Evolutionary conservation across 2,113 vertebrate species (phyloP).

Genomic region (Caranx melampygus): DNA sequence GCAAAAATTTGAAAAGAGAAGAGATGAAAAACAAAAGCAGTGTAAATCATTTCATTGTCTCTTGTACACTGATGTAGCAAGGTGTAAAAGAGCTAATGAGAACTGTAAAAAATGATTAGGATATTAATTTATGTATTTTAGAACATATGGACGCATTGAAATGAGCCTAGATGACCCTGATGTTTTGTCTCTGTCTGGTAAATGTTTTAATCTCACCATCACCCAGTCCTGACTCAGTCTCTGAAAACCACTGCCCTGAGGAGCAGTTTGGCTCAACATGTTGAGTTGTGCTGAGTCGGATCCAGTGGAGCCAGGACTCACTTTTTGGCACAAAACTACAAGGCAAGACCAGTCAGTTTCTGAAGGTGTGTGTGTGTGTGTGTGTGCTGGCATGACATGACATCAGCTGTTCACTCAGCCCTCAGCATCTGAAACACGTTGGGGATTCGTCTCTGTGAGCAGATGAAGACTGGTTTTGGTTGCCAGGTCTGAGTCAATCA

Average conservation of each 20-base stretch:
- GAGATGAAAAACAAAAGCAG: no score
- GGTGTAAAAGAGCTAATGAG: no score
- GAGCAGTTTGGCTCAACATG: neutral
- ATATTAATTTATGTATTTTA: no score
- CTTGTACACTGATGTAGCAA: no score
- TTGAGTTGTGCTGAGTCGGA: neutral
- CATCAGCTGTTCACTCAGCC: neutral
- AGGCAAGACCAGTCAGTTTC: neutral
- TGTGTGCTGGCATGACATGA: neutral
- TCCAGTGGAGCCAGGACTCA: neutral
- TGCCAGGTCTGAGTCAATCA: conserved; percentile 2
- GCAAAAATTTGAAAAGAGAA: no score
- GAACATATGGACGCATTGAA: no score
- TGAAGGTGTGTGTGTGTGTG: conserved; percentile 1
- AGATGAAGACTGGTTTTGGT: neutral
- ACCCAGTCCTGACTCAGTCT: neutral
- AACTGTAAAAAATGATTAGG: no score
- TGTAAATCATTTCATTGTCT: no score
- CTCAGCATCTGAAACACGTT: neutral
- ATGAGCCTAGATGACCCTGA: no score
- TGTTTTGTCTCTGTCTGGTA: no score
- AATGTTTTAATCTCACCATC: no score
- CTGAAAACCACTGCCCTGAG: neutral
- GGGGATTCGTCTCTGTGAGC: neutral
- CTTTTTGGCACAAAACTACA: neutral